A percentile compares a stretch with the other conserved stretches of the same genome.
These are phyloP conservation scores for Crambe crambe DNA, from an alignment of 37 sponge, comb jelly and placozoan genomes.

Conservation along the genomic window DNA sequence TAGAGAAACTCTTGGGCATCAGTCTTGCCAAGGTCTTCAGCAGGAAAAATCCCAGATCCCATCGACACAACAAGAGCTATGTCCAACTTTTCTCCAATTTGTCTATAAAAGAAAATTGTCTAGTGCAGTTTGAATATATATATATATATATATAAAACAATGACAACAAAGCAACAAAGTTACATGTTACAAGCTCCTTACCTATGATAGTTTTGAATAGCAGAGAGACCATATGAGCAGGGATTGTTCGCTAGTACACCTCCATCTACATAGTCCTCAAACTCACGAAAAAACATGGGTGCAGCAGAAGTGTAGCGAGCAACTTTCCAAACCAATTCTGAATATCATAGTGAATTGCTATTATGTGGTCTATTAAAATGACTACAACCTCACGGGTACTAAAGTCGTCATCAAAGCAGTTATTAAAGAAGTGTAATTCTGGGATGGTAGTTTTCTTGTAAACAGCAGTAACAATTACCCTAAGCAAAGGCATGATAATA, in stretches of 20 bases:
- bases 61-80: conserved; percentile 46
- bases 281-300: conserved; percentile 50
- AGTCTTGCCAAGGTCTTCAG: conserved; percentile 42
- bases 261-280: conserved; percentile 66
- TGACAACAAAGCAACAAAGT: neutral
- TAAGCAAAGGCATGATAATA: neutral
- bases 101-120: neutral
- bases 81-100: conserved; percentile 23
- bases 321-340: conserved; percentile 51
- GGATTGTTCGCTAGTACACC: conserved; percentile 72
- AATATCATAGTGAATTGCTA: neutral
- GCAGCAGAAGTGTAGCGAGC: conserved; percentile 52
- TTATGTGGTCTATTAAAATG: neutral
- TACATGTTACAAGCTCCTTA: neutral
- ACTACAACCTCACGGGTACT: conserved; percentile 20
- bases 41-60: conserved; percentile 43
- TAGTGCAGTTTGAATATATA: neutral
- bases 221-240: conserved; percentile 48
- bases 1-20: conserved; percentile 53
- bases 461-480: conserved; percentile 60
- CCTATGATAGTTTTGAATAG: conserved; percentile 57
- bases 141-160: neutral
- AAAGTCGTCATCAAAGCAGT: conserved; percentile 59
- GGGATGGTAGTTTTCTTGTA: conserved; percentile 50
- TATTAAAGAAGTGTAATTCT: conserved; percentile 65